Evolutionary conservation across 1,140 invertebrate genomes (phyloP).

Genomic region (Polypedilum pembai): DNA sequence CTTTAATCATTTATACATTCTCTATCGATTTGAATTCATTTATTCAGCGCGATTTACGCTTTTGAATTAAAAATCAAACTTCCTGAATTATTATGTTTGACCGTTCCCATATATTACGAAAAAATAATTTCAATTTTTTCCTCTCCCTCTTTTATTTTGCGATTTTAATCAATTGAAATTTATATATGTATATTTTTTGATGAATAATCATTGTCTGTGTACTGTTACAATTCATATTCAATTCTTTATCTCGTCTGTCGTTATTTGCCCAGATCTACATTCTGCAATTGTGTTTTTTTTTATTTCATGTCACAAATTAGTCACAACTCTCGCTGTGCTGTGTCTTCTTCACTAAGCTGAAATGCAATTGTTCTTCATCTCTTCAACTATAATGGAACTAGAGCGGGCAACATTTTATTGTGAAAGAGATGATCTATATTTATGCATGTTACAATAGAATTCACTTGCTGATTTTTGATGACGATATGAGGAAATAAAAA

Average conservation of each 20-base stretch:
- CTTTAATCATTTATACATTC: no score
- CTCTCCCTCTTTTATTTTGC: no score
- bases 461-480: conserved; percentile 12
- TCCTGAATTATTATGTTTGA: conserved; percentile 27
- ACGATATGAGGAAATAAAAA: neutral
- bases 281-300: no score
- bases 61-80: conserved; percentile 23
- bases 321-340: neutral
- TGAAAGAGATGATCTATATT: neutral
- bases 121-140: no score
- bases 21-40: conserved; percentile 15
- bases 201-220: neutral
- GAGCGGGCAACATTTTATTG: neutral
- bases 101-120: conserved; percentile 16
- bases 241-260: neutral
- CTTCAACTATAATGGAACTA: neutral
- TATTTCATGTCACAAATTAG: no score
- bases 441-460: neutral
- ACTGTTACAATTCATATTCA: conserved; percentile 18
- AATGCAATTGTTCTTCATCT: neutral
- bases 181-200: neutral
- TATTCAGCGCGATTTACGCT: conserved; percentile 24
- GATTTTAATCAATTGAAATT: neutral
- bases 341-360: neutral
- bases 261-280: no score